phyloP scores from a whole-genome alignment of 2,797 vertebrate genomes.

The Thalassophryne amazonica region DNA sequence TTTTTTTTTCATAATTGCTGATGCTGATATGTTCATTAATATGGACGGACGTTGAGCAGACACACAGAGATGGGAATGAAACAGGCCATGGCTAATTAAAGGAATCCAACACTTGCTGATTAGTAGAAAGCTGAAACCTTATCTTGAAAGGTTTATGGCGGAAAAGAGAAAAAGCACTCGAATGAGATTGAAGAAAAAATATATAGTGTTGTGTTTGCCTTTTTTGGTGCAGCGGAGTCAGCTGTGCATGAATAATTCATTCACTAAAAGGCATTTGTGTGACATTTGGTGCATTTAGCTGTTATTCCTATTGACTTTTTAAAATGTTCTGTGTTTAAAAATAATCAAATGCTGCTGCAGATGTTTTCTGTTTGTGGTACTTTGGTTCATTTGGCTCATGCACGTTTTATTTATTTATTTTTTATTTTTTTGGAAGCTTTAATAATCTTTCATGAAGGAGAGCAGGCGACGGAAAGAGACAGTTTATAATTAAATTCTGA shows the following conservation, averaged over 20 bases:
- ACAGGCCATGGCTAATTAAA: constrained; percentile 54
- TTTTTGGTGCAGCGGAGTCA: constrained; percentile 46
- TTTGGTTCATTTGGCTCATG: constrained; percentile 7
- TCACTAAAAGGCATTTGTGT: constrained; percentile 44
- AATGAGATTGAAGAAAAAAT: constrained; percentile 19
- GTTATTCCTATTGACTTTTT: background rate
- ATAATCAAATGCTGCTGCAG: constrained; percentile 41
- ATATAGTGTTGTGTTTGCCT: constrained; percentile 17
- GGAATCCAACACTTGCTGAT: constrained; percentile 59
- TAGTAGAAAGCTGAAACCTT: constrained; percentile 37
- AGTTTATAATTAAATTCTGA: constrained; percentile 33
- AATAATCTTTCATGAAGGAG: constrained; percentile 40
- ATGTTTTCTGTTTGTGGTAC: constrained; percentile 37
- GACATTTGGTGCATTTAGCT: constrained; percentile 40
- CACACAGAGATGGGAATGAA: constrained; percentile 64
- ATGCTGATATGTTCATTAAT: constrained; percentile 58
- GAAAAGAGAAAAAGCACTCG: constrained; percentile 3
- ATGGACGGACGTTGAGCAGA: constrained; percentile 47
- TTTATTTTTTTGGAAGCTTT: background rate
- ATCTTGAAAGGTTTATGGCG: constrained; percentile 32
- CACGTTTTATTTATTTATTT: background rate
- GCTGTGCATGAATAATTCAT: constrained; percentile 60
- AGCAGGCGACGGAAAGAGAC: constrained; percentile 7
- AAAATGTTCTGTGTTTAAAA: constrained; percentile 10
- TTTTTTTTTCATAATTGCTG: constrained; percentile 44